These are phyloP conservation scores for Tricholaema leucomelas DNA, from an alignment of 2,113 vertebrate species.

Conservation along the genomic window DNA sequence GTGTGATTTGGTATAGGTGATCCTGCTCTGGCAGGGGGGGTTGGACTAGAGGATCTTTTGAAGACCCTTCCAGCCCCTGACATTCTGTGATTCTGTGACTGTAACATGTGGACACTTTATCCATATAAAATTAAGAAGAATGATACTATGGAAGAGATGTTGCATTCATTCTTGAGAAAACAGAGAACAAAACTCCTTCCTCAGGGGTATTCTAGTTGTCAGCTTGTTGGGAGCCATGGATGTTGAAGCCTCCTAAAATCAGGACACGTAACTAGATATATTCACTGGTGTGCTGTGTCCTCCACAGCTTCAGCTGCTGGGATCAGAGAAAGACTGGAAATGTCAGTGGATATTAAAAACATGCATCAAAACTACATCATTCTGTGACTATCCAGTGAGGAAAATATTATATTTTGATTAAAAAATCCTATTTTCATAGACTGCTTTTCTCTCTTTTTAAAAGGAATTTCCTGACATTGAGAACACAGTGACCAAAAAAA, in stretches of 20 bases:
- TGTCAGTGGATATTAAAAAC: background rate
- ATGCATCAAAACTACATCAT: background rate
- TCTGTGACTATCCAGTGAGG: background rate
- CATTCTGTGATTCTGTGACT: no score
- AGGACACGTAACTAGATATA: background rate
- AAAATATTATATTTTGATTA: background rate
- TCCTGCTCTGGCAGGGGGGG: no score
- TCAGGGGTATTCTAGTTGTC: background rate
- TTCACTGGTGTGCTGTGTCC: background rate
- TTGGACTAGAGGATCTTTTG: no score
- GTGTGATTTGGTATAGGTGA: no score
- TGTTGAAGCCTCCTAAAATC: background rate
- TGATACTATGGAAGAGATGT: background rate
- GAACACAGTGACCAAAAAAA: constrained; percentile 66
- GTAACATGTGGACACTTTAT: background rate
- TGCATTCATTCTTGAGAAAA: background rate
- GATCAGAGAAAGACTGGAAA: background rate
- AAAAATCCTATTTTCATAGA: constrained; percentile 11
- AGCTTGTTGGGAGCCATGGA: background rate
- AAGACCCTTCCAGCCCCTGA: no score
- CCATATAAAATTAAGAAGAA: background rate
- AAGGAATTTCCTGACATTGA: constrained; percentile 76
- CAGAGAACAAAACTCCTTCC: no score
- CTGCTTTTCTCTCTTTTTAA: constrained; percentile 44
- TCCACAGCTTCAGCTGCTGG: background rate